Evolutionary conservation across 1,140 invertebrate species (phyloP).

Genomic region (Drosophila cardini): DNA sequence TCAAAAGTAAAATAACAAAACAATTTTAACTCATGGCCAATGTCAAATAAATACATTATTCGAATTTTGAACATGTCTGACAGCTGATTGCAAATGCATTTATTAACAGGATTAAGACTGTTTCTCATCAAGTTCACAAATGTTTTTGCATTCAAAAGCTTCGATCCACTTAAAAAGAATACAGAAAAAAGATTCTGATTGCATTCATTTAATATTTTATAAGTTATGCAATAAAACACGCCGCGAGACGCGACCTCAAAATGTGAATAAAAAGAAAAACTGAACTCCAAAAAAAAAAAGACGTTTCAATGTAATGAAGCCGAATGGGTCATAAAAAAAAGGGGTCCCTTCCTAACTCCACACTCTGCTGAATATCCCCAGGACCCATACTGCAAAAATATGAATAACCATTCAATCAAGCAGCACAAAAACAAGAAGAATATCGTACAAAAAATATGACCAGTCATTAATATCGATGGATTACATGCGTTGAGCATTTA

Average conservation of each 20-base stretch:
- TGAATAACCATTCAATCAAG: constrained; percentile 82
- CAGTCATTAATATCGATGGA: constrained; percentile 81
- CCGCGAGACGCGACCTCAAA: constrained; percentile 22
- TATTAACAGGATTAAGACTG: constrained; percentile 15
- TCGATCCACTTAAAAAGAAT: constrained; percentile 23
- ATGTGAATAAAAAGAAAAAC: background rate
- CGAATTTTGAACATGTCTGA: constrained; percentile 14
- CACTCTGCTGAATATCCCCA: constrained; percentile 38
- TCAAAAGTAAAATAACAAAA: too few species aligned
- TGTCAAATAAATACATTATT: background rate
- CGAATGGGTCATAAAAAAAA: constrained; percentile 51
- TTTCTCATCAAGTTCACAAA: constrained; percentile 17
- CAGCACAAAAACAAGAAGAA: constrained; percentile 36
- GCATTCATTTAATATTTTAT: constrained; percentile 68
- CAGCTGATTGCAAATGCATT: constrained; percentile 22
- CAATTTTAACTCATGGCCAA: background rate
- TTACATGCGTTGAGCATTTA: constrained; percentile 74
- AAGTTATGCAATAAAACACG: constrained; percentile 42
- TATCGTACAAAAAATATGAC: constrained; percentile 58
- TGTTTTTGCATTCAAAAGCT: background rate
- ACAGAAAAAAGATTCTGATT: constrained; percentile 53
- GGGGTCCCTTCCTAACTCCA: constrained; percentile 4
- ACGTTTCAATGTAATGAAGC: constrained; percentile 30
- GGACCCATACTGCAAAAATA: constrained; percentile 52
- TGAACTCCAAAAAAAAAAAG: constrained; percentile 10